These are phyloP conservation scores for Caranx melampygus DNA, from an alignment of 2,113 vertebrate species.

Conservation along the genomic window DNA sequence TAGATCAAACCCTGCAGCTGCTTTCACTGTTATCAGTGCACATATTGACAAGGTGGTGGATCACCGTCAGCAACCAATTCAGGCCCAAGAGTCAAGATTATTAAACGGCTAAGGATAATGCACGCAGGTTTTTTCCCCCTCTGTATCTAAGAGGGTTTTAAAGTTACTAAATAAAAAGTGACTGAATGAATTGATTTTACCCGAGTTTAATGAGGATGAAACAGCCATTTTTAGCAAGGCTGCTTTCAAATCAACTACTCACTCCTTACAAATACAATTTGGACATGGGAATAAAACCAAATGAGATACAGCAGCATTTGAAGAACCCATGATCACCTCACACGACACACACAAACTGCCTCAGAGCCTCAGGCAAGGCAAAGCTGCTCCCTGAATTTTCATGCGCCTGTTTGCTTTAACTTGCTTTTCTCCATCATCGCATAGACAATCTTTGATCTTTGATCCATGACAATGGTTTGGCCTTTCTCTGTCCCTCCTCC, in stretches of 20 bases:
- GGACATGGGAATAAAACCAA: slow-evolving; percentile 21
- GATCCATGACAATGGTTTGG: slow-evolving; percentile 72
- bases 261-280: slow-evolving; percentile 24
- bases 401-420: slow-evolving; percentile 56
- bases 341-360: slow-evolving; percentile 19
- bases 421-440: slow-evolving; percentile 52
- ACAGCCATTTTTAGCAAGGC: not conserved
- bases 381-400: slow-evolving; percentile 58
- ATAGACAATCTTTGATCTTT: slow-evolving; percentile 70
- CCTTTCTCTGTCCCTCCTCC: slow-evolving; percentile 46
- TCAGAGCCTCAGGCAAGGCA: slow-evolving; percentile 49
- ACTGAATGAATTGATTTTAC: slow-evolving; percentile 8
- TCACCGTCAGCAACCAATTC: slow-evolving; percentile 54
- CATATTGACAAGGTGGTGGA: slow-evolving; percentile 67
- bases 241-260: slow-evolving; percentile 33
- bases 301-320: slow-evolving; percentile 20
- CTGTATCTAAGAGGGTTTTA: not conserved
- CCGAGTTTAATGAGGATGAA: slow-evolving; percentile 9
- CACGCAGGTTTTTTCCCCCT: not conserved
- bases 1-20: slow-evolving; percentile 59
- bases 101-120: slow-evolving; percentile 32
- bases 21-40: slow-evolving; percentile 67
- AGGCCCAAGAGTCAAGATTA: slow-evolving; percentile 43
- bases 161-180: slow-evolving; percentile 7
- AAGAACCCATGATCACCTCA: not conserved